Evolutionary conservation across 2,888 invertebrate species (phyloP).

Genomic region (Andrena bicolor): DNA sequence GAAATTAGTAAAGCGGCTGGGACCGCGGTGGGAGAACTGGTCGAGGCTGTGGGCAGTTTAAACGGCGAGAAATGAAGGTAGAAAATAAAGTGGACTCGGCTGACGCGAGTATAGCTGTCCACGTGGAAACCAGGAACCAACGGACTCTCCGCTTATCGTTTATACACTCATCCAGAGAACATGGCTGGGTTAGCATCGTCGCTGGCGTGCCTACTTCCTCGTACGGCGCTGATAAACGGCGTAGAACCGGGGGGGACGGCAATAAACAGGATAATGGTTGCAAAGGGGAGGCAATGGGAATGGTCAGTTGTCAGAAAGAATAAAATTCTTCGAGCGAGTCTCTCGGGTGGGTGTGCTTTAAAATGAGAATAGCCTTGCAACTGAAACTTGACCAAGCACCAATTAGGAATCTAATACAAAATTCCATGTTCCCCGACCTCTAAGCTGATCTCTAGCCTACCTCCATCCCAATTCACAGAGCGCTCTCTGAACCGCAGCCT

Average conservation of each 20-base stretch:
- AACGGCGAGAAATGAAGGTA: neutral
- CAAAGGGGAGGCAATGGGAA: neutral
- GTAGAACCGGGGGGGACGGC: neutral
- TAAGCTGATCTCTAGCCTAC: no score
- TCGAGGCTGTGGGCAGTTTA: no score
- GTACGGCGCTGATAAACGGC: slow-evolving; percentile 37
- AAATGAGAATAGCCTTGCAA: no score
- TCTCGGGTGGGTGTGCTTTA: neutral
- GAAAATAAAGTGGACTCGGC: neutral
- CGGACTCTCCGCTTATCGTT: slow-evolving; percentile 18
- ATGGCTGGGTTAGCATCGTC: slow-evolving; percentile 18
- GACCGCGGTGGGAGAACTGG: no score
- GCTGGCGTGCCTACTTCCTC: slow-evolving; percentile 26
- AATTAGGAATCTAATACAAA: no score
- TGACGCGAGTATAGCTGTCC: neutral
- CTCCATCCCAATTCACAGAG: no score
- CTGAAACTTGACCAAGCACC: no score
- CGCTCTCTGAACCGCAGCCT: no score
- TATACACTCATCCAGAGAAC: slow-evolving; percentile 16
- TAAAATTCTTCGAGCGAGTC: neutral
- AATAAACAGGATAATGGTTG: slow-evolving; percentile 18
- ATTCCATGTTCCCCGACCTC: no score
- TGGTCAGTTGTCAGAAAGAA: neutral
- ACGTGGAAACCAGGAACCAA: neutral
- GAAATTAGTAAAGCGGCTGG: no score